Percentiles rank a stretch among this genome's conserved stretches.
These are phyloP conservation scores for Horisme vitalbata DNA, from an alignment of 2,888 invertebrate species.

Conservation along the genomic window DNA sequence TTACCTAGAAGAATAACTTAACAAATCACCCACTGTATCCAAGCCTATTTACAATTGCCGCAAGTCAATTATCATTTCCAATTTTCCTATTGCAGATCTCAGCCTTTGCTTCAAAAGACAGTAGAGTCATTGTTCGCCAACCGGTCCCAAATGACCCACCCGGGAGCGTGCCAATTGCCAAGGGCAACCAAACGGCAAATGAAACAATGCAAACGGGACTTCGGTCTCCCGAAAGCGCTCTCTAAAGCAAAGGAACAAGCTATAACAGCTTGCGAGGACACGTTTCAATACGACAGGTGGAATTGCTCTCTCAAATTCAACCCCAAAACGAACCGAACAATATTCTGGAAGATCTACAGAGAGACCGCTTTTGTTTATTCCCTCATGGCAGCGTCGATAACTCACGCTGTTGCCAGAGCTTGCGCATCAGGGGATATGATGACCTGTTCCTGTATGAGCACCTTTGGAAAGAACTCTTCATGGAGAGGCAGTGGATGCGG, in stretches of 20 bases:
- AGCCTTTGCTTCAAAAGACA: constrained; percentile 67
- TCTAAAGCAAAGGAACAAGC: constrained; percentile 83
- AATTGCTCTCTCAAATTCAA: constrained; percentile 85
- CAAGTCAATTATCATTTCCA: background rate
- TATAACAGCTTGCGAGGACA: constrained; percentile 83
- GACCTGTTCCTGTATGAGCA: constrained; percentile 78
- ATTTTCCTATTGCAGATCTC: constrained; percentile 54
- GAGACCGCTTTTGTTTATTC: constrained; percentile 89
- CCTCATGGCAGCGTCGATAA: constrained; percentile 87
- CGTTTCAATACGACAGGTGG: constrained; percentile 88
- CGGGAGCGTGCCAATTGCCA: constrained; percentile 83
- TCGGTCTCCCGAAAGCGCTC: constrained; percentile 78
- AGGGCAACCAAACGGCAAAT: constrained; percentile 83
- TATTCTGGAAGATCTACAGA: constrained; percentile 84
- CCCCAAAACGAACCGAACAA: constrained; percentile 72
- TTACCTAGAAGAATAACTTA: too few species aligned
- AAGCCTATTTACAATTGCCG: too few species aligned
- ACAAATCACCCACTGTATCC: too few species aligned
- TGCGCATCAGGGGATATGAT: constrained; percentile 87
- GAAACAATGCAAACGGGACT: constrained; percentile 84
- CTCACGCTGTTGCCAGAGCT: constrained; percentile 87
- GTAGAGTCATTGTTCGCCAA: constrained; percentile 65
- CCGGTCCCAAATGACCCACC: constrained; percentile 56
- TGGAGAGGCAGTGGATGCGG: constrained; percentile 85
- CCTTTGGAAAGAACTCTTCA: constrained; percentile 59